Evolutionary conservation across 2,113 vertebrate genomes (phyloP), one percentile per base, ranked within the genome.

Genomic region (Xenopus borealis): DNA sequence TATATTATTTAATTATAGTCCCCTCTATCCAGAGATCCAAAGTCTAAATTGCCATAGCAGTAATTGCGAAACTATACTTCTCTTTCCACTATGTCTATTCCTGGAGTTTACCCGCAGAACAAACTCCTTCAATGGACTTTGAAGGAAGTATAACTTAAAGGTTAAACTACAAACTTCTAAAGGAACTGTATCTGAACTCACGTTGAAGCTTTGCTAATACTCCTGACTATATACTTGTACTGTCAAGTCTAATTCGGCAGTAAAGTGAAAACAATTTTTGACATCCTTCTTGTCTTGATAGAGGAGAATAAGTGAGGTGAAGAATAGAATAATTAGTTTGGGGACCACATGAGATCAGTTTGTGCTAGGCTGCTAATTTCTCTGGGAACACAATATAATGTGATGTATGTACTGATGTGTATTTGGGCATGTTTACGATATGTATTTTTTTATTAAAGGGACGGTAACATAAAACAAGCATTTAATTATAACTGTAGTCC

Each of bases 311-410:
- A 69, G 62, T 63, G 57, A 75, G 69, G 68, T 53, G 73, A 75
- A 75, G 66, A 69, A 75, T 63, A 75, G 62, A 75, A 62, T 75
- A 75, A 75, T 75, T 75, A 75, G 73, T 75, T 69, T 75, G 30
- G 18, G 58, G 66, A 57, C 73, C 73, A 75, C 66, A 33, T 53
- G 73, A 75, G 73, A 75, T 67, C 33, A 40, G 73, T 62, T 46
- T 69, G 23, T 50, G 30, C 30, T 69, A 75, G 69, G 73, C 66
- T 66, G 63, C 66, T 75, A 67, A 69, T 75, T 69, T 69, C 66
- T 69, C 73, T 63, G 73, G 58, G 66, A 62, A 53, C 46, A 75
- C 69, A 68, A 74, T 74, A 52, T 69, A 66, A 69, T 75, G 73
- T 55, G 69, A 75, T 2, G 69, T 75, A 69, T 75, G 66, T 69